Base-by-base conservation (phyloP, 1,140 invertebrate genomes). In the Drosophila parvula region DNA sequence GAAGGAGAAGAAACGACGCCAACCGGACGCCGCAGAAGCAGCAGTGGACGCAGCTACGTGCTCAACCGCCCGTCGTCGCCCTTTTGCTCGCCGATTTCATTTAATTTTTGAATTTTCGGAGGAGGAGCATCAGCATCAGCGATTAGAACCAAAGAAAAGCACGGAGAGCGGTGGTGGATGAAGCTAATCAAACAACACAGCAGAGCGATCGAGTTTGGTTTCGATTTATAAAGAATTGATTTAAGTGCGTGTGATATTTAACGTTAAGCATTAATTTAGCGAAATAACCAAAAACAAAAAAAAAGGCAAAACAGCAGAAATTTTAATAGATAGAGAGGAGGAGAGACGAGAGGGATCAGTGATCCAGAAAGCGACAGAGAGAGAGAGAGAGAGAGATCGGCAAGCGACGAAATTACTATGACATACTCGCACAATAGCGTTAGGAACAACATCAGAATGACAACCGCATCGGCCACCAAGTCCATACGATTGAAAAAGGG, bases 211-310 rank as follows among this genome's bases (percentile, higher is more conserved):
- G 70, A 76, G 83, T 89, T 89, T 86, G 84, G 78, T 83, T 89
- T 86, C 80, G 76, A 88, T 88, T 86, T 85, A 74, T 70, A 77
- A 75, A 83, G 74, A 90, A 91, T 91, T 89, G 86, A 91, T 91
- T 91, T 91, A 91, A 89, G 90, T 91, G 90, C 90, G 90, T 91
- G 90, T 91, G 90, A 91, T 91, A 91, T 91, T 91, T 91, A 91
- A 91, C 71, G 78, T 86, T 91, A 91, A 91, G 90, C 76, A 90
- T 90, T 90, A 89, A 81, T 90, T 90, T 89, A 89, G 86, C 85
- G 57, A 81, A 77, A 82, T 88, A 86, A 86, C 83, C 84, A 86
- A 86, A 86, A 86, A 79, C 75, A 73, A 90, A 89, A 88, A 75
- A 77, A 63, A 53, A 78, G 48, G 74, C 53, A 80, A 77, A 88